Conservation (phyloP, 2,113 vertebrate species). For the Tragelaphus buxtoni region DNA sequence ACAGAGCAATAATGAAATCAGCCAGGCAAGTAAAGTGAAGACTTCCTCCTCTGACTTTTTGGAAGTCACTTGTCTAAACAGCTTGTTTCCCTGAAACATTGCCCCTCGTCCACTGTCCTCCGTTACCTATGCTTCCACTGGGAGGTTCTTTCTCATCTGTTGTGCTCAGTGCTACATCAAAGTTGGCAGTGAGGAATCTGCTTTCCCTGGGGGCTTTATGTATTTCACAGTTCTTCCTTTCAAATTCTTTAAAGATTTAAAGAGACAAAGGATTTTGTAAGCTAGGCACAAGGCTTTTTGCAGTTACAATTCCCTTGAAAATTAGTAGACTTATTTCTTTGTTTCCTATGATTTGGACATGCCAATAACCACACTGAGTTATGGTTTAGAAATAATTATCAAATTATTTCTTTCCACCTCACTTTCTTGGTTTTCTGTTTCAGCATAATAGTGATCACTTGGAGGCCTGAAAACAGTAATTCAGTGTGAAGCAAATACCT, state of each 20-base stretch:
- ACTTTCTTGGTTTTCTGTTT: background rate
- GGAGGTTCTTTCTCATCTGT: background rate
- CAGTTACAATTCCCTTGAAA: background rate
- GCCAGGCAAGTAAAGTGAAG: background rate
- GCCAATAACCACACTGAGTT: background rate
- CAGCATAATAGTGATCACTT: background rate
- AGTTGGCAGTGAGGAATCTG: background rate
- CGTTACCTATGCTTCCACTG: background rate
- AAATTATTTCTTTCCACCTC: background rate
- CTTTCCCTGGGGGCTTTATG: fast-evolving
- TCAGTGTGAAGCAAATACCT: background rate
- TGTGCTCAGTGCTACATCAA: background rate
- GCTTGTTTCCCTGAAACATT: background rate
- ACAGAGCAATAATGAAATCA: background rate
- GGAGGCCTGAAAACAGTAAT: background rate
- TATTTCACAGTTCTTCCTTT: background rate
- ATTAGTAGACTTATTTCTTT: background rate
- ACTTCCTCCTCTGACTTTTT: no score
- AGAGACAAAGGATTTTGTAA: background rate
- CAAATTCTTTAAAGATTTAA: background rate
- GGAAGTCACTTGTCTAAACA: background rate
- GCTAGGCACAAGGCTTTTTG: background rate
- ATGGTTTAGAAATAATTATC: background rate
- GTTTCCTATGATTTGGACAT: background rate
- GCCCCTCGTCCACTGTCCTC: background rate